Base-by-base conservation (phyloP, 2,113 vertebrate genomes). In the Rhynchopsitta pachyrhyncha region DNA sequence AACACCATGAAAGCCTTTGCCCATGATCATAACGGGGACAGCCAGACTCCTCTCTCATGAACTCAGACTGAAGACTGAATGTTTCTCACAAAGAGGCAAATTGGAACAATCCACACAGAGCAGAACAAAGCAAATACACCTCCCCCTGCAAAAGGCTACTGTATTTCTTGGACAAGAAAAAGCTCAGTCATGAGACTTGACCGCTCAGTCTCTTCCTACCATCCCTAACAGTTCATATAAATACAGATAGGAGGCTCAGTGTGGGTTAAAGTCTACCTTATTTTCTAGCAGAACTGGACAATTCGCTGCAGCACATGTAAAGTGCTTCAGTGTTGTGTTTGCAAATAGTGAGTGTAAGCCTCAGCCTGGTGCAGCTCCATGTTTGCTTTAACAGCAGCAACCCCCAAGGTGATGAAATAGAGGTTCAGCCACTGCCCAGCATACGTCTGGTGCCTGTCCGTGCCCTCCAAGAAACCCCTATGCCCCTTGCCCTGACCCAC, bases 71-170 rank as follows among this genome's bases (percentile, higher is more conserved):
- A 13, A 86, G 25, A 46, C 1, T 25, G 57, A 63, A 28, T 11
- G 19, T 49, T 92, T 80, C 67, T 76, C 59, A 66, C 31, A 69
- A 37, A n/a, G 20, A 76, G 29, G 24, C 20, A 84, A 31, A 62
- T 3, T 73, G 82, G 87, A 76, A 82, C 70, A 73, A 80, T 55
- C 41, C 71, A 37, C 24, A 63, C 29, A 13, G 37, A 73, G 4
- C 20, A 74, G 87, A 82, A 3, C 13, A 69, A 22, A 0, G 0
- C 59, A 85, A 46, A 3, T 44, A 49, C 3, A 10, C 13, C 4
- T 94, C 33, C 28, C 6, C 41, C 73, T 75, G 68, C 62, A 64
- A 50, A 42, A 75, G 25, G 23, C 20, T 77, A 25, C 50, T 70
- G 16, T 52, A 27, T 70, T 74, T 93, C 46, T 67, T 69, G 33